These are phyloP conservation scores for Corvus hawaiiensis DNA, from an alignment of 2,113 vertebrate species.

Conservation along the genomic window DNA sequence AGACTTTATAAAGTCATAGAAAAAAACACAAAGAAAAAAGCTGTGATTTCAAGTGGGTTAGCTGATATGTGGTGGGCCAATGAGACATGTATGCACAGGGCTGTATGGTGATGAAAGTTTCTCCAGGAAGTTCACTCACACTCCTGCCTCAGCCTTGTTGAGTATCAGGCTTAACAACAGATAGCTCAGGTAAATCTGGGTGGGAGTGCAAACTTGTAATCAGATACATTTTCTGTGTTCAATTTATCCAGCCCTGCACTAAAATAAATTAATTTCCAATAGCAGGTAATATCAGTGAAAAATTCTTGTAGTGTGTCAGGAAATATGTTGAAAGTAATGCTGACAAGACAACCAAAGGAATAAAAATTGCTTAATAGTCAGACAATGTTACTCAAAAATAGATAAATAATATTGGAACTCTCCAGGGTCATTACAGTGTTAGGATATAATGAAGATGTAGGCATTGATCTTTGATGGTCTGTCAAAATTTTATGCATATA, in stretches of 20 bases:
- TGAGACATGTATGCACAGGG: neutral
- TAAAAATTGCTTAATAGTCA: neutral
- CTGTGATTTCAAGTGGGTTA: neutral
- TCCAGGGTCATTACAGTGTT: neutral
- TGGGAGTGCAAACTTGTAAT: neutral
- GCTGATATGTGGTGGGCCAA: neutral
- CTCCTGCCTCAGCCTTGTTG: neutral
- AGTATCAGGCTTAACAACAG: neutral
- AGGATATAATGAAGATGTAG: neutral
- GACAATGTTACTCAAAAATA: neutral
- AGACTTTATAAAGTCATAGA: neutral
- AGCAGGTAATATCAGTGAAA: neutral
- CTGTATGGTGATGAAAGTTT: fast-evolving
- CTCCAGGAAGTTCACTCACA: neutral
- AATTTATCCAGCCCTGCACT: neutral
- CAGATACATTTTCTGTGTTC: neutral
- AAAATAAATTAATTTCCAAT: neutral
- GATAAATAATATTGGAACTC: neutral
- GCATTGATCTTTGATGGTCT: neutral
- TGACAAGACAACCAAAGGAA: neutral
- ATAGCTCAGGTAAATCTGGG: neutral
- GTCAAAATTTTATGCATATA: neutral
- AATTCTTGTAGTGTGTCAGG: neutral
- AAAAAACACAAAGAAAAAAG: neutral
- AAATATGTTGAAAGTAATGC: neutral